Base-by-base conservation (phyloP, 1,140 invertebrate species). In the Eubasilissa regina region DNA sequence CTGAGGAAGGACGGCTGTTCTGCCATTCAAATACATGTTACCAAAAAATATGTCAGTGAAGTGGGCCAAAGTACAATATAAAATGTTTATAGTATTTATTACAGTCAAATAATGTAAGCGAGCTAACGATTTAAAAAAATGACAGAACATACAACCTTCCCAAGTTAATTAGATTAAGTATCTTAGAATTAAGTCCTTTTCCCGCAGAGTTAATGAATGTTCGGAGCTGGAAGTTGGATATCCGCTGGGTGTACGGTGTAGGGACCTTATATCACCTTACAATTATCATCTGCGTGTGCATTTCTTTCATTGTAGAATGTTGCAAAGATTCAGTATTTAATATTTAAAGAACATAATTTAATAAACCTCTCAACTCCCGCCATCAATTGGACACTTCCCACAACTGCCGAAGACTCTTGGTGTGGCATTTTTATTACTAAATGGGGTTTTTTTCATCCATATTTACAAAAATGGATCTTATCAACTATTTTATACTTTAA, bases 391-490 rank as follows among this genome's bases (percentile, higher is more conserved):
- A 77, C 80, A 70, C 25, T 47, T 62, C 56, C 72, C 78, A 76
- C 64, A 56, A 78, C 66, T 70, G 80, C 78, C 62, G 25, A 74
- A 48, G 6, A 43, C 11, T 13, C 43, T 15, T 6, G n/a, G 44
- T 19, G 21, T 53, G 75, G 58, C 75, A 17, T 47, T 48, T 21
- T 74, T 77, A 80, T 80, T 72, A 75, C 81, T 82, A 80, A 72
- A 80, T 77, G 81, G 81, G 81, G 78, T 82, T 76, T 77, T 82
- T 58, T 79, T 82, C 55, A 77, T 82, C 81, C 78, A 80, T 82
- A 82, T 82, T 75, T 82, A 82, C 81, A 82, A 80, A 35, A 79
- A 82, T 80, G 81, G 81, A 78, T 78, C 75, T 79, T 82, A 82
- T 80, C 51, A 66, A 66, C 75, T 79, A 79, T 45, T 58, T 58